These are phyloP conservation scores for Actinia equina DNA, from an alignment of 64 coral and sea anemone genomes.

Conservation along the genomic window DNA sequence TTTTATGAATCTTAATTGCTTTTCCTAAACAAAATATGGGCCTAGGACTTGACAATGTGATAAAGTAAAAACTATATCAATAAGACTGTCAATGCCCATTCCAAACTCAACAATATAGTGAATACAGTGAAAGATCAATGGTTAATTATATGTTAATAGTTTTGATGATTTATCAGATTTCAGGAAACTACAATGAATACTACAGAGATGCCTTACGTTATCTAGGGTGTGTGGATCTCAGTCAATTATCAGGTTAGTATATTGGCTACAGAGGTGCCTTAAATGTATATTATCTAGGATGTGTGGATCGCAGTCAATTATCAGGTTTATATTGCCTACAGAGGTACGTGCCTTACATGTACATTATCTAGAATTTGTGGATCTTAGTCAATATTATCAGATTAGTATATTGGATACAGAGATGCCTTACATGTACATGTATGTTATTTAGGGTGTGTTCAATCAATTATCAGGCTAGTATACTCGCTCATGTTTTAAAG, in stretches of 20 bases:
- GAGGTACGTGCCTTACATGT: not conserved
- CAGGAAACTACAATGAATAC: slow-evolving; percentile 95
- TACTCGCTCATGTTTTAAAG: too few relatives aligned
- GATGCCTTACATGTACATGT: not conserved
- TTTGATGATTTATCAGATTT: slow-evolving; percentile 39
- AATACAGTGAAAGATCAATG: not conserved
- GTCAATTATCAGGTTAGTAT: slow-evolving; percentile 64
- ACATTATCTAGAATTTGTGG: not conserved
- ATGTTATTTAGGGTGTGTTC: too few relatives aligned
- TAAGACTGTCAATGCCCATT: too few relatives aligned
- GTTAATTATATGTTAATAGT: not conserved
- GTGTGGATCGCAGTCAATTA: not conserved
- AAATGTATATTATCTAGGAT: too few relatives aligned
- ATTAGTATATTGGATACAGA: slow-evolving; percentile 2
- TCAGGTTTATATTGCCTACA: too few relatives aligned
- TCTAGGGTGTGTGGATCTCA: slow-evolving; percentile 81
- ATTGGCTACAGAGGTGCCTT: not conserved
- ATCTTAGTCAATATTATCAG: slow-evolving; percentile 61
- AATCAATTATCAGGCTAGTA: too few relatives aligned
- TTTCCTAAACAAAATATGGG: too few relatives aligned
- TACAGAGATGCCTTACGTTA: slow-evolving; percentile 88
- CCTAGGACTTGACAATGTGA: too few relatives aligned
- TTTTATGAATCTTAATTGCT: too few relatives aligned
- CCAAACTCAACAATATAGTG: too few relatives aligned
- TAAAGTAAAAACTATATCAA: too few relatives aligned